Base-by-base conservation (phyloP, 2,113 vertebrate genomes). In the Chrysemys picta region DNA sequence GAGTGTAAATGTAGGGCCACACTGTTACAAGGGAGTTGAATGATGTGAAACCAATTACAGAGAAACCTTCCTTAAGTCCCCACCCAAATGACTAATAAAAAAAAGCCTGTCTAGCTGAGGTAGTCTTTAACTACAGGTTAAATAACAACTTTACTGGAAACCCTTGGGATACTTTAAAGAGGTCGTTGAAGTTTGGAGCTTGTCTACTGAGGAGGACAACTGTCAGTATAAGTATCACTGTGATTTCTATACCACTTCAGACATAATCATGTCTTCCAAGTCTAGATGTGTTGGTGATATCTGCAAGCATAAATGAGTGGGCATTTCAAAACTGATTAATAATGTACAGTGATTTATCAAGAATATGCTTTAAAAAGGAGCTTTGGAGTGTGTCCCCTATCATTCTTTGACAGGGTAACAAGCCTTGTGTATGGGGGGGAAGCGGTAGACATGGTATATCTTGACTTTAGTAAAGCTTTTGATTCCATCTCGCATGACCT, bases 251-350 rank as follows among this genome's bases (percentile, higher is more conserved):
- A 10, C 91, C 1, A 92, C 13, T 88, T 96, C 79, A 95, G 53
- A 86, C 22, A 65, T 59, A 91, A 89, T 5, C 4, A 50, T 49
- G 10, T 88, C 72, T 88, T 91, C 17, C 53, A 94, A 49, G 19
- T 94, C 93, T 90, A 50, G 19, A 94, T 82, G 72, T 5, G 80
- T 88, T 93, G 31, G 10, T 83, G 38, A 79, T 80, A 6, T 35
- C 62, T 13, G 10, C 79, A 92, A 90, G 96, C 94, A 72, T 75
- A 80, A 94, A 91, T 52, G 5, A 94, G 31, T 76, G 56, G 80
- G 52, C 80, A 6, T 90, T 91, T 42, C 85, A 85, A 89, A 95
- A 92, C 12, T 35, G 38, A 91, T 85, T 92, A 53, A 94, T 94
- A 94, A 80, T 84, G 29, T 86, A 84, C 87, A 90, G 47, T 42